A percentile compares a stretch with the other conserved stretches of the same genome.
Conservation (phyloP, 1,140 invertebrate species). For the Drosophila mauritiana region DNA sequence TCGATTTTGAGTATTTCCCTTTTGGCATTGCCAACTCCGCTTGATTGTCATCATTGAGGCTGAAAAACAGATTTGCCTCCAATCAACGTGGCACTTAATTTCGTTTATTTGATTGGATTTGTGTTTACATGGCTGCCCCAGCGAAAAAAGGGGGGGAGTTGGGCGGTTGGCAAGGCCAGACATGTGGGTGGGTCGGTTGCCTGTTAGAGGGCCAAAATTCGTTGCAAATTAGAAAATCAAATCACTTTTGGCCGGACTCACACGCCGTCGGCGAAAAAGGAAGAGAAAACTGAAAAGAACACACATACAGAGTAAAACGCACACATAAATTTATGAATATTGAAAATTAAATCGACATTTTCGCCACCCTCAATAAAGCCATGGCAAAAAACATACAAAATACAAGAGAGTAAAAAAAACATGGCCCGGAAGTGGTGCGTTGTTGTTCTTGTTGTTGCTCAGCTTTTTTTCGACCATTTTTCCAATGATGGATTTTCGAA, state of each 20-base stretch:
- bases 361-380: conserved; percentile 29
- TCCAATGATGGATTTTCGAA: conserved; percentile 84
- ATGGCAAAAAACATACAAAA: conserved; percentile 27
- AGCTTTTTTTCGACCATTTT: conserved; percentile 78
- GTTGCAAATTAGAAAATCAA: conserved; percentile 80
- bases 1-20: conserved; percentile 51
- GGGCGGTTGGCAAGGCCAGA: conserved; percentile 27
- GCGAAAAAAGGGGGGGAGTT: conserved; percentile 4
- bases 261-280: conserved; percentile 43
- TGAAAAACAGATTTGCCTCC: conserved; percentile 82
- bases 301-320: conserved; percentile 9
- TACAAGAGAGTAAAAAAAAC: conserved; percentile 50
- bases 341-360: conserved; percentile 78
- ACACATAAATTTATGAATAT: conserved; percentile 73
- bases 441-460: conserved; percentile 45
- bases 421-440: conserved; percentile 72
- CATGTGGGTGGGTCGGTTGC: conserved; percentile 29
- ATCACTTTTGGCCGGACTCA: conserved; percentile 66
- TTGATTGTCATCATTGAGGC: conserved; percentile 81
- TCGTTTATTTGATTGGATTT: conserved; percentile 83
- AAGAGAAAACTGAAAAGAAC: not conserved
- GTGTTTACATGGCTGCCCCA: conserved; percentile 79
- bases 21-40: conserved; percentile 29
- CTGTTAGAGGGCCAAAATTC: conserved; percentile 16
- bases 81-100: conserved; percentile 82